A percentile compares a stretch with the other conserved stretches of the same genome.
phyloP scores from a whole-genome alignment of 2,888 invertebrate genomes.

The Harpalus rufipes region DNA sequence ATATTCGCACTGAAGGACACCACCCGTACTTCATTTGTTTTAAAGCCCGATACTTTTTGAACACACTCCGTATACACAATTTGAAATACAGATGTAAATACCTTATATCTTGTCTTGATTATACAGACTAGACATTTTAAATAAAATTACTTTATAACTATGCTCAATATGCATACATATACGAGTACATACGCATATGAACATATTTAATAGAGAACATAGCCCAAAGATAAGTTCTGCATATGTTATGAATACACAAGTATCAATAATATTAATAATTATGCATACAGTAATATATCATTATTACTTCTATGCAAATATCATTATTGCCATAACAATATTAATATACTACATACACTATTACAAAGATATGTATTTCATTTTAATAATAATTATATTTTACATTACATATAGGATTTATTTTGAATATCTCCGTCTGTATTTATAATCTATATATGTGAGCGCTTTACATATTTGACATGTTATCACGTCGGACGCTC shows the following conservation, averaged over 20 bases:
- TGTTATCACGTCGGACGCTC: neutral
- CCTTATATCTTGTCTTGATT: neutral
- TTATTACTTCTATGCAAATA: neutral
- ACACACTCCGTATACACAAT: no score
- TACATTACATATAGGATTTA: neutral
- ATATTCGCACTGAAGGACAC: no score
- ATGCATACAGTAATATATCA: neutral
- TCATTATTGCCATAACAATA: neutral
- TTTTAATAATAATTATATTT: neutral
- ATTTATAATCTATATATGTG: neutral
- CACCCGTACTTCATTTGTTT: no score
- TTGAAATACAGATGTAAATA: no score
- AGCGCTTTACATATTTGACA: neutral
- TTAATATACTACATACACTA: neutral
- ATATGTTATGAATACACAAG: constrained; percentile 1
- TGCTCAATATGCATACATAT: neutral
- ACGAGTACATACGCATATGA: neutral
- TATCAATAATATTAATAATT: constrained; percentile 1
- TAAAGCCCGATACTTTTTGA: no score
- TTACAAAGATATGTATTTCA: neutral
- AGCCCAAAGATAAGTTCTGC: neutral
- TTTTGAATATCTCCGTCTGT: neutral
- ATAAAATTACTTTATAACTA: neutral
- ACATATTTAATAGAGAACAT: neutral
- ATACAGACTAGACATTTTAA: neutral